Evolutionary conservation across 2,797 vertebrate species (phyloP), one percentile per base, ranked within the genome.

Genomic region (Typhlichthys subterraneus): DNA sequence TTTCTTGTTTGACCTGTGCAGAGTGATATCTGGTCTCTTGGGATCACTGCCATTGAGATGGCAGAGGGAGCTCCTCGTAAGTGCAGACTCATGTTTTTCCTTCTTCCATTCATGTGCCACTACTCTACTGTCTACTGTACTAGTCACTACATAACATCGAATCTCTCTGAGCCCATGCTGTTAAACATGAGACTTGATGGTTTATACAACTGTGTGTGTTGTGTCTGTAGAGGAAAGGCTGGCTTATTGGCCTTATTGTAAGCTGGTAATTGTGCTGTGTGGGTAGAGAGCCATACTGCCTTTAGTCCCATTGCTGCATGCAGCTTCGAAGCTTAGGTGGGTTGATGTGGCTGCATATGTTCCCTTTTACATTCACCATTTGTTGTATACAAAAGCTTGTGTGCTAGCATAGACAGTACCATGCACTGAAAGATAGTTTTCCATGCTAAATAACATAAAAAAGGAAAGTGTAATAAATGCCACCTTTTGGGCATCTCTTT

Each of bases 11-110:
- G 0, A 86, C 55, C 65, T 79, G 12, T 78, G 1, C 86, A 97
- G 96, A 97, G 96, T 70, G 95, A 97, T 85, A 97, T 97, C 85
- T 97, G 96, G 96, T 97, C 96, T 68, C 80, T 97, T 86, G 96
- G 96, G 57, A 97, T 97, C 83, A 97, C 96, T 10, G 96, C 96
- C 71, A 97, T 97, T 31, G 96, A 97, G 91, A 97, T 97, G 95
- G 96, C 95, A 9, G 95, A 97, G 81, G 96, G 96, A 79, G 95
- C 96, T 1, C 96, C 96, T 48, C 95, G 95, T 97, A 92, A 96
- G 96, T 94, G 2, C 11, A 42, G 7, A 11, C 49, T 45, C 53
- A 63, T 53, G 56, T 52, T 59, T 60, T 57, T 53, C 19, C 2
- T 60, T n/a, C 31, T 55, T 46, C 48, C 64, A 13, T 7, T 45